Evolutionary conservation across 2,797 vertebrate species (phyloP).

Genomic region (Aratinga solstitialis): DNA sequence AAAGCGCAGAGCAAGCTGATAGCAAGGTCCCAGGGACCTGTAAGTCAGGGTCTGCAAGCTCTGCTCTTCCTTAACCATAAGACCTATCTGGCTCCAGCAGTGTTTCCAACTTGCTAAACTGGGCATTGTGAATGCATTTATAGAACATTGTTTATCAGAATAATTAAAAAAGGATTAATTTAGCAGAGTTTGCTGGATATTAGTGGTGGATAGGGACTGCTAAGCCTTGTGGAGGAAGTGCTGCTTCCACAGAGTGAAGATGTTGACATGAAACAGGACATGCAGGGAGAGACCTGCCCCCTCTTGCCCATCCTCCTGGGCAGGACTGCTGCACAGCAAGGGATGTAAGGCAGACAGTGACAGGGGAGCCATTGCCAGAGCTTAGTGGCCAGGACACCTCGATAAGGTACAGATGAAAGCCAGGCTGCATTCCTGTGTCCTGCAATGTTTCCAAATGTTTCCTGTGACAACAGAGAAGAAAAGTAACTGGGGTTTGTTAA

Average conservation of each 20-base stretch:
- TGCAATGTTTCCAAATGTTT: background rate
- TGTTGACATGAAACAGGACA: background rate
- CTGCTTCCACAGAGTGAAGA: background rate
- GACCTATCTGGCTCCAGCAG: background rate
- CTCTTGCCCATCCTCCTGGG: background rate
- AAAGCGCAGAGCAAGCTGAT: background rate
- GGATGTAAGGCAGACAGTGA: background rate
- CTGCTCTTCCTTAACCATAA: background rate
- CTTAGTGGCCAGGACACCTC: background rate
- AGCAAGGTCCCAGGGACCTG: background rate
- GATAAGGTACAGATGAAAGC: background rate
- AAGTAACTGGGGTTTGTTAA: background rate
- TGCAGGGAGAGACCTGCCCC: background rate
- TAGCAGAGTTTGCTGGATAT: background rate
- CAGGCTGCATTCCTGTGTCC: background rate
- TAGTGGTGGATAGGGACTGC: accelerated
- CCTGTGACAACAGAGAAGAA: background rate
- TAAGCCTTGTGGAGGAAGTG: background rate
- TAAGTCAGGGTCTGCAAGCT: background rate
- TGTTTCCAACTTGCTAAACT: background rate
- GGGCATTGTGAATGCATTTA: background rate
- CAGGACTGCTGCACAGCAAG: background rate
- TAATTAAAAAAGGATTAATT: background rate
- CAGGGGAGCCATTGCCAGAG: background rate
- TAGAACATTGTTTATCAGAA: background rate